Percentiles rank a stretch among this genome's conserved stretches.
Evolutionary conservation across 2,888 invertebrate genomes (phyloP).

Genomic region (Sarcophaga carnaria): DNA sequence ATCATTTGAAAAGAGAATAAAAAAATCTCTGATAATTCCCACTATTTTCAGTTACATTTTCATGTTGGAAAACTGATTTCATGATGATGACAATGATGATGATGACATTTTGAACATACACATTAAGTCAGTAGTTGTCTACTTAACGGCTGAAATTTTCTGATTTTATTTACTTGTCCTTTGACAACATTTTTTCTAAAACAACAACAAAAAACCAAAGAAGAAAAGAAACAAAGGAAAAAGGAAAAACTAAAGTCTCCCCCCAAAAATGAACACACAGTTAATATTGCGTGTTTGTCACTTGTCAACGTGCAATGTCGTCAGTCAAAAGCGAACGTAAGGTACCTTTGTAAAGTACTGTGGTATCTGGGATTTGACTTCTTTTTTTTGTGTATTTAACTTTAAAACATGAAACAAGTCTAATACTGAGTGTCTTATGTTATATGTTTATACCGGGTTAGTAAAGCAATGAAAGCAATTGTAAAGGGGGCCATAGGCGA

Average conservation of each 20-base stretch:
- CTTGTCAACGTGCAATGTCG: slow-evolving; percentile 67
- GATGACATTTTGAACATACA: slow-evolving; percentile 64
- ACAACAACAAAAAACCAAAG: neutral
- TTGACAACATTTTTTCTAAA: slow-evolving; percentile 29
- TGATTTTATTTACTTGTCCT: slow-evolving; percentile 64
- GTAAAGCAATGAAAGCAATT: slow-evolving; percentile 13
- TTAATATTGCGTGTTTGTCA: slow-evolving; percentile 70
- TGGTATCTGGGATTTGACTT: neutral
- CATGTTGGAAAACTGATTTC: slow-evolving; percentile 22
- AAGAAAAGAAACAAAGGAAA: neutral
- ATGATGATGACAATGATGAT: slow-evolving; percentile 1
- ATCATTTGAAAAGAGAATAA: neutral
- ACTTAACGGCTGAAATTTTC: slow-evolving; percentile 35
- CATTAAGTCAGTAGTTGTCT: slow-evolving; percentile 66
- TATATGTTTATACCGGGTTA: slow-evolving; percentile 30
- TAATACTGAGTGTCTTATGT: slow-evolving; percentile 55
- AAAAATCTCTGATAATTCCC: slow-evolving; percentile 8
- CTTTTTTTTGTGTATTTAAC: slow-evolving; percentile 37
- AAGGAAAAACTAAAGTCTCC: neutral
- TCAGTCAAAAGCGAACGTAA: slow-evolving; percentile 57
- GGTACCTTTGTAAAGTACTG: neutral
- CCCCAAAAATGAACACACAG: slow-evolving; percentile 65
- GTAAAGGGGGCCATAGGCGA: neutral
- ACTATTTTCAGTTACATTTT: neutral
- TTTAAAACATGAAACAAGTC: slow-evolving; percentile 41